Evolutionary conservation across 2,113 vertebrate species (phyloP).

Genomic region (Clarias batrachus): DNA sequence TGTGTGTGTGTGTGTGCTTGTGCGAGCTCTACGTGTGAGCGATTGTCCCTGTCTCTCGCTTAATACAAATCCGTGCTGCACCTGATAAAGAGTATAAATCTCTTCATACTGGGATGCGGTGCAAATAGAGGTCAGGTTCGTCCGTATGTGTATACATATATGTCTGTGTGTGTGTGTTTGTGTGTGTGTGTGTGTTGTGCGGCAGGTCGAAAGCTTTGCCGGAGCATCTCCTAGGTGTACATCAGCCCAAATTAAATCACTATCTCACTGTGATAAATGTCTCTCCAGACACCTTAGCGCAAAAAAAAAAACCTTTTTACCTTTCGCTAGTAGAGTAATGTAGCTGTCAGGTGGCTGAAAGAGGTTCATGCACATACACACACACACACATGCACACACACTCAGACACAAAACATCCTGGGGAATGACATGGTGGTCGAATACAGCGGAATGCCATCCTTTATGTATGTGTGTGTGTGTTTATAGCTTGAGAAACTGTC

Average conservation of each 20-base stretch:
- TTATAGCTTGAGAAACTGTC: neutral
- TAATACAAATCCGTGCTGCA: slow-evolving; percentile 13
- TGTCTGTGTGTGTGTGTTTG: slow-evolving; percentile 44
- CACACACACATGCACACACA: slow-evolving; percentile 36
- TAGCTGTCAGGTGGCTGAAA: slow-evolving; percentile 76
- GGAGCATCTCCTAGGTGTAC: slow-evolving; percentile 64
- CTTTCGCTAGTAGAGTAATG: slow-evolving; percentile 74
- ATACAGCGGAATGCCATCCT: neutral
- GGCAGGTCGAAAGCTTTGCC: slow-evolving; percentile 65
- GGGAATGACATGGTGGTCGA: neutral
- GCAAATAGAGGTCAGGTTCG: slow-evolving; percentile 46
- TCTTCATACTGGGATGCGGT: slow-evolving; percentile 39
- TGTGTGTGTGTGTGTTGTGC: slow-evolving; percentile 47
- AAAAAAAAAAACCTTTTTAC: slow-evolving; percentile 54
- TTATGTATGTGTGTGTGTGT: neutral
- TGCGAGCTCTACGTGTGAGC: slow-evolving; percentile 21
- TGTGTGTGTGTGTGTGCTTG: slow-evolving; percentile 6
- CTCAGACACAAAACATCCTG: slow-evolving; percentile 14
- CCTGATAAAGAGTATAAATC: slow-evolving; percentile 44
- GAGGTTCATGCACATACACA: neutral
- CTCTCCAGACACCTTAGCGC: slow-evolving; percentile 50
- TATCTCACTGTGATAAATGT: slow-evolving; percentile 70
- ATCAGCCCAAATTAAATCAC: slow-evolving; percentile 81
- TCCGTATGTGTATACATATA: slow-evolving; percentile 19
- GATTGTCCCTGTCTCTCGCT: slow-evolving; percentile 30